phyloP scores from a whole-genome alignment of 2,888 invertebrate genomes.

The Nebria brevicollis region DNA sequence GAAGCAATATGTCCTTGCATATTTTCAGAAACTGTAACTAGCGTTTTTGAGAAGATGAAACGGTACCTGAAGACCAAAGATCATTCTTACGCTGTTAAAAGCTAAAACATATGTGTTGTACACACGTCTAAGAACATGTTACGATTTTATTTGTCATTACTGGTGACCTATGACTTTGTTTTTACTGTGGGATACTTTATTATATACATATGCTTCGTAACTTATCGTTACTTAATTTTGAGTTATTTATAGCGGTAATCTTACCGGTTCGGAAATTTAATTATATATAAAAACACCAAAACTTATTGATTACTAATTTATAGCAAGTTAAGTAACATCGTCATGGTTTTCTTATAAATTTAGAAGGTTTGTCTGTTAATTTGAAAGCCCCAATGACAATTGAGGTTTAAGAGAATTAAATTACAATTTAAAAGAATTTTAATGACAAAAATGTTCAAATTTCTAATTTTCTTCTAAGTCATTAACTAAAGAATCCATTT shows the following conservation, averaged over 20 bases:
- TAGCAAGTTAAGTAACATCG: too few species aligned
- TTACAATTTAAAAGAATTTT: not conserved
- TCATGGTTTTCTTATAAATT: not conserved
- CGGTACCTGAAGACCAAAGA: not conserved
- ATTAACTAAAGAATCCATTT: not conserved
- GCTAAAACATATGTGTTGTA: not conserved
- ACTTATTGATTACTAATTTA: too few species aligned
- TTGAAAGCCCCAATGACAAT: not conserved
- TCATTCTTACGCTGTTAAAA: not conserved
- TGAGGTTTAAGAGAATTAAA: not conserved
- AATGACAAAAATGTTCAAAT: not conserved
- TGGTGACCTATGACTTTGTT: conserved; percentile 3
- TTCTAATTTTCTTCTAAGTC: not conserved
- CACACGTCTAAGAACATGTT: not conserved
- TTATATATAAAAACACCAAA: too few species aligned
- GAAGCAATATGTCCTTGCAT: not conserved
- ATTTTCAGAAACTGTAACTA: not conserved
- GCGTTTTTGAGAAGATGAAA: not conserved
- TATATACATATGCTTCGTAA: not conserved
- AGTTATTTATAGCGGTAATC: not conserved
- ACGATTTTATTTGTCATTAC: conserved; percentile 10
- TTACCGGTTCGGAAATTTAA: too few species aligned
- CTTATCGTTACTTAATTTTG: not conserved
- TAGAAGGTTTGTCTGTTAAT: not conserved
- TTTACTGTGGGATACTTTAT: conserved; percentile 12